Evolutionary conservation across 1,140 invertebrate genomes (phyloP).

Genomic region (Sycophila sp.): DNA sequence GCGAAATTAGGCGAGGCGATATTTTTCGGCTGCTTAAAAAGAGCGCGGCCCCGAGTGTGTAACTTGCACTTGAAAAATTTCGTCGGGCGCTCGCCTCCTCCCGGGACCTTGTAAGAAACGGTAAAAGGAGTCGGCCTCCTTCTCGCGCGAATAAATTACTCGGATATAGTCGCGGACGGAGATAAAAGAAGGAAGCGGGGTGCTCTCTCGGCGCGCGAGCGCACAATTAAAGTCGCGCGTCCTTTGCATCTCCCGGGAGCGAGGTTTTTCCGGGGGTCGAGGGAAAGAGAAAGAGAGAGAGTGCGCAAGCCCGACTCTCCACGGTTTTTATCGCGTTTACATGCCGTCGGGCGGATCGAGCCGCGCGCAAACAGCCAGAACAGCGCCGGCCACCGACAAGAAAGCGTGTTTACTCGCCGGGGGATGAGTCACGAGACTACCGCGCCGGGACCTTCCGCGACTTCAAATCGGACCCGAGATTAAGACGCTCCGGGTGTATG

Average conservation of each 20-base stretch:
- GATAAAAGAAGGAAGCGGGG: neutral
- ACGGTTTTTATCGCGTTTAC: slow-evolving; percentile 36
- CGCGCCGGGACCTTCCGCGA: neutral
- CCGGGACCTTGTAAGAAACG: no score
- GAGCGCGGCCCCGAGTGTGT: neutral
- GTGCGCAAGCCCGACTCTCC: no score
- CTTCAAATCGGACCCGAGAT: slow-evolving; percentile 36
- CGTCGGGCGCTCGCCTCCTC: neutral
- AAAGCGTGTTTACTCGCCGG: slow-evolving; percentile 34
- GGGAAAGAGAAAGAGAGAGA: no score
- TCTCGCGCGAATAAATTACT: slow-evolving; percentile 7
- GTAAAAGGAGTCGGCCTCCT: neutral
- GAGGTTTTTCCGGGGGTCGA: slow-evolving; percentile 2
- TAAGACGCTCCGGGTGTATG: slow-evolving; percentile 41
- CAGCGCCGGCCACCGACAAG: slow-evolving; percentile 40
- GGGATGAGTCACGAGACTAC: slow-evolving; percentile 4
- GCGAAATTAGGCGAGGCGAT: slow-evolving; percentile 12
- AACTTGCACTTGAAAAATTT: slow-evolving; percentile 10
- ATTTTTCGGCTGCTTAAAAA: neutral
- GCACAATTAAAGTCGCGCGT: neutral
- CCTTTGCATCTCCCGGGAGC: neutral
- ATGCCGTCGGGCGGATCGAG: slow-evolving; percentile 42
- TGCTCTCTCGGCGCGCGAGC: neutral
- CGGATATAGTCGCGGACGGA: neutral
- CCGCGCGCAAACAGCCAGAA: slow-evolving; percentile 41